Percentiles rank a stretch among this genome's conserved stretches.
Evolutionary conservation across 2,113 vertebrate species (phyloP).

Genomic region (Protomyctophum bolini): DNA sequence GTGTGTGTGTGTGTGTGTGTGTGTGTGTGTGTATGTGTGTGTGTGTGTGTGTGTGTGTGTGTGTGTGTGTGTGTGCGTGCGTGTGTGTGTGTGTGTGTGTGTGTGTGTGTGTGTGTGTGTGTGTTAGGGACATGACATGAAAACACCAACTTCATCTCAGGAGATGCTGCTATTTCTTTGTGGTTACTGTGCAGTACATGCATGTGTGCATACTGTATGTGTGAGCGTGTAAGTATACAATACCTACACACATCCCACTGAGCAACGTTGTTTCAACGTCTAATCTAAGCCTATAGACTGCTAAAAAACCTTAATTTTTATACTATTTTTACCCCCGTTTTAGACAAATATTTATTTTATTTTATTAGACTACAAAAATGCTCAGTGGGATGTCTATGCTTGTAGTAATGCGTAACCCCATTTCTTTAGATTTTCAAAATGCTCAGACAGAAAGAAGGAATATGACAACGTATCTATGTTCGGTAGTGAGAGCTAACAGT

Average conservation of each 20-base stretch:
- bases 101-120: background rate
- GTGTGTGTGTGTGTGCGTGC: background rate
- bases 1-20: slow-evolving; percentile 5
- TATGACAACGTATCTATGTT: slow-evolving; percentile 26
- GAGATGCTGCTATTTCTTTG: no score
- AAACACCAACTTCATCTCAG: background rate
- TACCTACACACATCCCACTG: no score
- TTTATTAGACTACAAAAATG: no score
- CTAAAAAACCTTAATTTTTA: no score
- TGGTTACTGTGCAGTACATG: no score
- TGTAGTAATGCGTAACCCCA: no score
- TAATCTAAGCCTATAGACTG: no score
- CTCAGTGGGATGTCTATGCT: background rate
- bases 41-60: slow-evolving; percentile 9
- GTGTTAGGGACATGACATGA: background rate
- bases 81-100: slow-evolving; percentile 18
- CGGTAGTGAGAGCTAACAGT: slow-evolving; percentile 41
- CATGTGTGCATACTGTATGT: background rate
- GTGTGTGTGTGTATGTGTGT: background rate
- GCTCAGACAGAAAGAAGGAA: slow-evolving; percentile 5
- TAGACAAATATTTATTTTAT: no score
- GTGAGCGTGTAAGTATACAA: background rate
- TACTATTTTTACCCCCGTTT: no score
- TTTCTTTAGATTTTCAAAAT: no score
- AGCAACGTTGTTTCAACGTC: no score